Base-by-base conservation (phyloP, 2,113 vertebrate species). In the Rhabdomys dilectus region DNA sequence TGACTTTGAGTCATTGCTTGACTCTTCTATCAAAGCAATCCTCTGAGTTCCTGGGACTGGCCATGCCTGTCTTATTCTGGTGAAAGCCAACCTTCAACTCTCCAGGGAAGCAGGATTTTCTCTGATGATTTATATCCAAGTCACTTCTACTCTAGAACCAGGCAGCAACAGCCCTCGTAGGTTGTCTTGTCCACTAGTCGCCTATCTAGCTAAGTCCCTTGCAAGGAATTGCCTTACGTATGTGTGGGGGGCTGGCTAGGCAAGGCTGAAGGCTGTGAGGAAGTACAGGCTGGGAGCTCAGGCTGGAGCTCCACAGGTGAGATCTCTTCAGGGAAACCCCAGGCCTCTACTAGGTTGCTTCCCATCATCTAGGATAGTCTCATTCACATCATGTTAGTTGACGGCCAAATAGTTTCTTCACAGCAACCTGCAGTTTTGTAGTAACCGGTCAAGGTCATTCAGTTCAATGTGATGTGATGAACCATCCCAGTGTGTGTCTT, bases 11-110 rank as follows among this genome's bases (percentile, higher is more conserved):
- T 26, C 21, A 2, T 48, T 80, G 48, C 22, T 36, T 93, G 60
- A 70, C 16, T 66, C 21, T 26, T 78, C 22, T 24, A 48, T 96
- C 39, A 93, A 36, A 68, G 62, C 77, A 53, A 70, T 70, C 72
- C 73, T 96, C 92, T 72, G 73, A 90, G 60, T 36, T 51, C 42
- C 45, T 77, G 45, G 73, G 26, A 96, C 89, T 95, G 42, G 42
- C 29, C 29, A 36, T 7, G 58, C 16, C 56, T 36, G 6, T 19
- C 24, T 85, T 42, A 16, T 17, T 62, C 64, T 29, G 29, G 60
- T 45, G 24, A 64, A 45, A 85, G 45, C 39, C 26, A 45, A 77
- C 12, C 81, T 91, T 45, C 51, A 34, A 12, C 11, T 81, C 53
- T 76, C 13, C 85, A 91, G 68, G n/a, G 58, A 64, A 53, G 19